Percentiles rank a stretch among this genome's conserved stretches.
Conservation (phyloP, 2,797 vertebrate genomes). For the Ctenochaetus hawaiiensis region DNA sequence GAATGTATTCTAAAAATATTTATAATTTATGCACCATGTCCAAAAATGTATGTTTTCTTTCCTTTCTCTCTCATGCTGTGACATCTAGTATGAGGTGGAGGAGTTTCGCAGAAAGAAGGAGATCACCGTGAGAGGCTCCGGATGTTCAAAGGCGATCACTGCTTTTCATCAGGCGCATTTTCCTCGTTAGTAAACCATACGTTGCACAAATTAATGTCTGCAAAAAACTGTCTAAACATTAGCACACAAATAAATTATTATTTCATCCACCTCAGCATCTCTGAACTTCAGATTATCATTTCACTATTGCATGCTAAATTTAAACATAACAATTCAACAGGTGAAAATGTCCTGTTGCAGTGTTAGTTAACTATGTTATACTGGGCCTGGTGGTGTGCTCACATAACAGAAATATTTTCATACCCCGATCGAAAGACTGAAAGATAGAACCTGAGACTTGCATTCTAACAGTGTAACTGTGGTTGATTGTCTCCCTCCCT, state of each 20-base stretch:
- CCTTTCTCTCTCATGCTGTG: constrained; percentile 13
- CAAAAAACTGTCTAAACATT: constrained; percentile 2
- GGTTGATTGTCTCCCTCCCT: neutral
- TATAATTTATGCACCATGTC: neutral
- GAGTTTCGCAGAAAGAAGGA: constrained; percentile 93
- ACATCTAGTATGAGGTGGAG: constrained; percentile 91
- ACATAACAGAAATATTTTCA: neutral
- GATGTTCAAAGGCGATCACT: constrained; percentile 90
- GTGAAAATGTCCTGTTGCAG: neutral
- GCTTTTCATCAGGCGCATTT: constrained; percentile 93
- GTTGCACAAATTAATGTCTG: neutral
- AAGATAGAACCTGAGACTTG: constrained; percentile 49
- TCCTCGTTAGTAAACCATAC: constrained; percentile 87
- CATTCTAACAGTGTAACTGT: neutral
- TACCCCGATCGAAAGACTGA: constrained; percentile 72
- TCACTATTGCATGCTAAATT: neutral
- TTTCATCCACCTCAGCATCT: neutral
- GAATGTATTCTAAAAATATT: neutral
- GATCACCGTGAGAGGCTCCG: constrained; percentile 92
- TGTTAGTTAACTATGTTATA: neutral
- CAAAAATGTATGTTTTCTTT: neutral
- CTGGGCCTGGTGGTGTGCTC: neutral
- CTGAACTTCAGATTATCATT: neutral
- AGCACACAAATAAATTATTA: neutral
- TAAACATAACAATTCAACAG: neutral